These are phyloP conservation scores for Aquatica leii DNA, from an alignment of 2,888 invertebrate species.

Conservation along the genomic window DNA sequence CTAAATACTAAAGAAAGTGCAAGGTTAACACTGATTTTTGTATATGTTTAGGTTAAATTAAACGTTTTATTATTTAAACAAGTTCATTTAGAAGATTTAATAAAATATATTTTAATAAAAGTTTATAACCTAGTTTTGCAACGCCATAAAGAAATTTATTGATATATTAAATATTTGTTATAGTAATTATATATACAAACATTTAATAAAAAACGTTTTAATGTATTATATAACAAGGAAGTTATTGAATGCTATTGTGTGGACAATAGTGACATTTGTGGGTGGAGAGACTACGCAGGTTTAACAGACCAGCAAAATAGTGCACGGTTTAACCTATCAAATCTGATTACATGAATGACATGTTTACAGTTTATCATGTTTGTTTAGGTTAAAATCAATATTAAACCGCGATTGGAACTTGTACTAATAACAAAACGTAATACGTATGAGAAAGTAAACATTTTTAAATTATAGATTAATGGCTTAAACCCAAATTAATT, in stretches of 20 bases:
- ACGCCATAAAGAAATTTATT: too few species aligned
- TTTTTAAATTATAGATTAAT: conserved; percentile 13
- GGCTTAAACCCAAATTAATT: background rate
- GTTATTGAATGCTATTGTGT: conserved; percentile 15
- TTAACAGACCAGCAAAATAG: conserved; percentile 27
- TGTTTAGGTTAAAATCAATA: conserved; percentile 28
- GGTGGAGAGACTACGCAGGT: conserved; percentile 18
- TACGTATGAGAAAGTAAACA: too few species aligned
- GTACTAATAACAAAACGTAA: conserved; percentile 12
- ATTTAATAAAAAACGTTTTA: background rate
- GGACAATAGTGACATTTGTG: conserved; percentile 13
- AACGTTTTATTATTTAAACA: too few species aligned
- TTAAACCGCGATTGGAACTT: conserved; percentile 18
- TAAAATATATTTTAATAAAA: too few species aligned
- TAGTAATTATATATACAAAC: too few species aligned
- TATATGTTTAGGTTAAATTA: too few species aligned
- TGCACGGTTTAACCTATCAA: conserved; percentile 29
- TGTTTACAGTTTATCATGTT: conserved; percentile 38
- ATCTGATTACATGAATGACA: conserved; percentile 38
- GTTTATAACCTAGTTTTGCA: too few species aligned
- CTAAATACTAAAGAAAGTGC: too few species aligned
- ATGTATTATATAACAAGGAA: conserved; percentile 26
- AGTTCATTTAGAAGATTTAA: too few species aligned
- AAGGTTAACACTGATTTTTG: too few species aligned
- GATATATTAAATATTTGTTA: too few species aligned